Base-by-base conservation (phyloP, 2,113 vertebrate genomes). In the Crotalus horridus region DNA sequence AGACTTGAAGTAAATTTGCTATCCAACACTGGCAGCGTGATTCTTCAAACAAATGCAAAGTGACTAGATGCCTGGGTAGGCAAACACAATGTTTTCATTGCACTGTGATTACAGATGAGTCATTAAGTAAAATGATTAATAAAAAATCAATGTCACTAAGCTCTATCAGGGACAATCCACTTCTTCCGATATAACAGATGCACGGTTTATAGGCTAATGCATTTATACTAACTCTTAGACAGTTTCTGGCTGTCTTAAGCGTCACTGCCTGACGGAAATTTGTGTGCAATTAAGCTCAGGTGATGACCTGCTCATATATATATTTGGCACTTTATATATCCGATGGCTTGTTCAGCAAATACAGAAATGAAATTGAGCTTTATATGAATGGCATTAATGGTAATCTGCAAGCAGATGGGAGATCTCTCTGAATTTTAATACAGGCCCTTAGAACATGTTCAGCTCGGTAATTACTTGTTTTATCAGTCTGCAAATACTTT, bases 51-150 rank as follows among this genome's bases (percentile, higher is more conserved):
- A 94, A 85, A 94, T 89, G 95, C 91, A 96, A 97, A 96, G 97
- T 96, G 95, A 96, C 95, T 96, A 97, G 97, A 97, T 97, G 96
- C 93, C 93, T n/a, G 29, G 95, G 95, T 97, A 96, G 97, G 95
- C 95, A 97, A 97, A 98, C 97, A 97, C 95, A 94, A 96, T 95
- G 97, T 97, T 97, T 98, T 96, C 97, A 94, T 95, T 97, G 96
- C 93, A 95, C 96, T 95, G 95, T 96, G 96, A 97, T 97, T 97
- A 97, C 48, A 96, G 96, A 97, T 96, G 97, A 98, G 96, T 98
- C 97, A 97, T 95, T 96, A 97, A 97, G 95, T 97, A 97, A 96
- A 96, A 97, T 96, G 96, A 98, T 97, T 97, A 98, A 97, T 98
- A 97, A 97, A 95, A 96, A 97, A 97, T 98, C 97, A 97, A 96